Base-by-base conservation (phyloP, 1,140 invertebrate species). In the Plectrocnemia conspersa region DNA sequence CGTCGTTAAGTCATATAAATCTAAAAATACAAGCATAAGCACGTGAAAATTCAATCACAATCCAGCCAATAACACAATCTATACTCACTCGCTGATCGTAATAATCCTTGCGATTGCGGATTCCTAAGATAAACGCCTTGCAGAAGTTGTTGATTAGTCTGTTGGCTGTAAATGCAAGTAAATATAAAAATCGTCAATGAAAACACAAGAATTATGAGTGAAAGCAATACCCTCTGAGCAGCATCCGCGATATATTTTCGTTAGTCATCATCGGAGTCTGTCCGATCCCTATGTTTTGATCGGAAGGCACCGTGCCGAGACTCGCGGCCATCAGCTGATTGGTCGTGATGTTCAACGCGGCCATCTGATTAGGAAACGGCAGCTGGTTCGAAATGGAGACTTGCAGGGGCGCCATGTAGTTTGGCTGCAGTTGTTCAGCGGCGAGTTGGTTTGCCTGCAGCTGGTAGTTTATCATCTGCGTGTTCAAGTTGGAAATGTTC, bases 171-270 rank as follows among this genome's bases (percentile, higher is more conserved):
- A 58, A 27, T 38, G 5, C 18, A 5, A 9, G 18, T 13, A 15
- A 38, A 7, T 38, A 38, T 13, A 38, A 41, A 41, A 5, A 19
- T 41, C 11, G 4, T 41, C 24, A 23, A 13, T 3, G 27, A 52
- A 27, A 22, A 36, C 18, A 19, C 24, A 49, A 42, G 13, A 47
- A 47, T 32, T 6, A 32, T 44, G 3, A 5, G 25, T 11, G 36
- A 46, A 55, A 36, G 24, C 18, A 70, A 68, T 25, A 76, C 73
- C 71, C 74, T 54, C 71, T 73, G 54, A 74, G 72, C 32, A 76
- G 49, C 71, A 76, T 74, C 62, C 71, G 64, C 48, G 74, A 72
- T 25, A 75, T 70, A 49, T 74, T 74, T 47, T 75, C 72, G 7
- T 72, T 74, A 5, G 70, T 63, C 50, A 70, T 27, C 5, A 73